Percentiles rank a stretch among this genome's conserved stretches.
phyloP scores from a whole-genome alignment of 2,113 vertebrate genomes.

The Lucifuga dentata region DNA sequence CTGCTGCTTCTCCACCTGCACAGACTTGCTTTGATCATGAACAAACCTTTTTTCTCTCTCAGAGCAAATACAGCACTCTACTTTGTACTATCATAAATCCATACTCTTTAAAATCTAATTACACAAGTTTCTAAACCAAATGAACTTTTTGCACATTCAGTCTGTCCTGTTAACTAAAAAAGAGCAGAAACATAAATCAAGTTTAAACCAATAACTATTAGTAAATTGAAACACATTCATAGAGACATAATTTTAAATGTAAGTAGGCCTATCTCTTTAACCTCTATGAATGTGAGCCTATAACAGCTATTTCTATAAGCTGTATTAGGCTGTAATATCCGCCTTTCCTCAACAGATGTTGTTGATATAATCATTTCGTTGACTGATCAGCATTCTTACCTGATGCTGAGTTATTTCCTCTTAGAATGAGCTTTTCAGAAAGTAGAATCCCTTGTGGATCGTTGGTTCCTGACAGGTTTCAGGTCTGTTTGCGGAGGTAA shows the following conservation, averaged over 20 bases:
- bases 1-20: slow-evolving; percentile 74
- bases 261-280: neutral
- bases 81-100: neutral
- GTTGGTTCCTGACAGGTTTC: slow-evolving; percentile 27
- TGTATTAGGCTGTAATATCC: no score
- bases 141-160: neutral
- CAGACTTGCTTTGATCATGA: slow-evolving; percentile 76
- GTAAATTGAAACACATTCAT: no score
- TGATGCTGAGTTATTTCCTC: slow-evolving; percentile 13
- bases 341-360: neutral
- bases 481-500: slow-evolving; percentile 12
- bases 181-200: no score
- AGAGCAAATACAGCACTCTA: slow-evolving; percentile 3
- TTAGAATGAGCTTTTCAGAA: neutral
- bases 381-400: slow-evolving; percentile 38
- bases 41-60: slow-evolving; percentile 30
- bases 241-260: neutral
- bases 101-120: neutral
- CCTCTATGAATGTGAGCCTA: slow-evolving; percentile 15
- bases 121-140: neutral
- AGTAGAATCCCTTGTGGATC: slow-evolving; percentile 30
- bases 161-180: no score
- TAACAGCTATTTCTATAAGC: neutral
- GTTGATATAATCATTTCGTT: neutral
- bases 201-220: no score